Evolutionary conservation across 2,113 vertebrate genomes (phyloP).

Genomic region (Hoplias malabaricus): DNA sequence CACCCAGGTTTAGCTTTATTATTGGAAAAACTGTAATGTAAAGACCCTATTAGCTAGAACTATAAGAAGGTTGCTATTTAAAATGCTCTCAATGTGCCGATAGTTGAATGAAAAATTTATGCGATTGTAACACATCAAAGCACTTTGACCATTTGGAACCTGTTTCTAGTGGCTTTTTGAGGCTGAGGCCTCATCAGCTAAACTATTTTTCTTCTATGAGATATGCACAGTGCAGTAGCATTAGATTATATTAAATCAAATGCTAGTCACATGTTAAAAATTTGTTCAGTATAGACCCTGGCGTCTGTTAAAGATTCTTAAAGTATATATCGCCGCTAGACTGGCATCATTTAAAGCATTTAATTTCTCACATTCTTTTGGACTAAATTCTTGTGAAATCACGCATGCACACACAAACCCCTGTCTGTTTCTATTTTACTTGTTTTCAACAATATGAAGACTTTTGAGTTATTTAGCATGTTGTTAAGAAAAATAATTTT

Average conservation of each 20-base stretch:
- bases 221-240: neutral
- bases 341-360: neutral
- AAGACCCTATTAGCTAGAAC: neutral
- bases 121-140: neutral
- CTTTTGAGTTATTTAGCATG: no score
- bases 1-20: neutral
- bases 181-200: neutral
- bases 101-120: neutral
- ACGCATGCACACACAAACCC: conserved; percentile 49
- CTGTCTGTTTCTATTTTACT: conserved; percentile 22
- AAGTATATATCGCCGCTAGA: neutral
- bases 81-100: neutral
- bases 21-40: neutral
- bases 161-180: neutral
- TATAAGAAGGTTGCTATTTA: neutral
- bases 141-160: conserved; percentile 2
- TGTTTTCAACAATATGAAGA: no score
- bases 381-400: neutral
- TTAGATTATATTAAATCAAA: neutral
- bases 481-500: no score
- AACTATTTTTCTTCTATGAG: neutral
- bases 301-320: neutral
- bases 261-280: neutral
- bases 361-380: no score
- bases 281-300: neutral